A percentile compares a stretch with the other conserved stretches of the same genome.
These are phyloP conservation scores for Calosoma granatense DNA, from an alignment of 1,140 invertebrate genomes.

Conservation along the genomic window DNA sequence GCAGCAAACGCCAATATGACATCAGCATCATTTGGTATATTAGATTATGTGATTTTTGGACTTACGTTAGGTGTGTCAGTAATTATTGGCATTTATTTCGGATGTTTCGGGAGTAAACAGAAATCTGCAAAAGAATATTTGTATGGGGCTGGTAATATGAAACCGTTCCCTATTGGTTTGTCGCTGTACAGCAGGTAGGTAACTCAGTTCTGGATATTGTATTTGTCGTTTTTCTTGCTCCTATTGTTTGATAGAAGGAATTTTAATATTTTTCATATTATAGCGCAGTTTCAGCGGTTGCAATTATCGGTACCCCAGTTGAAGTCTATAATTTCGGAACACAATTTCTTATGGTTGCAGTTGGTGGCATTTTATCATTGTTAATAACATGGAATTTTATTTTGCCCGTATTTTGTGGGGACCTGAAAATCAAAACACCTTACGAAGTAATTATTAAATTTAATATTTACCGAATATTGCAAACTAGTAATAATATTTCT, in stretches of 20 bases:
- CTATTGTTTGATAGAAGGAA: too few species aligned
- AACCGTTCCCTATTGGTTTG: slow-evolving; percentile 52
- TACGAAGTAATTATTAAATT: slow-evolving; percentile 1
- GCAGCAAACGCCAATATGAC: too few species aligned
- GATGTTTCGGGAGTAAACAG: slow-evolving; percentile 59
- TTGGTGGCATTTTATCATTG: neutral
- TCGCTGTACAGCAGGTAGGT: neutral
- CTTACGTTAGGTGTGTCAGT: slow-evolving; percentile 53
- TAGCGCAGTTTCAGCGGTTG: neutral
- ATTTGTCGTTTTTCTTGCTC: too few species aligned
- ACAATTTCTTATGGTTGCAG: neutral
- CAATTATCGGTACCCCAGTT: neutral
- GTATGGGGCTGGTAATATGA: slow-evolving; percentile 68
- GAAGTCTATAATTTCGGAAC: neutral
- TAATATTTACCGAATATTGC: too few species aligned
- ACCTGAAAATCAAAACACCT: neutral
- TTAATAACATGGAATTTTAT: neutral
- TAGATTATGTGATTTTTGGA: slow-evolving; percentile 55
- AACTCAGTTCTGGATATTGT: neutral
- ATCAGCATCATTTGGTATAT: neutral
- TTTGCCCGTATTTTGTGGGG: neutral
- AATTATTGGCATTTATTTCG: slow-evolving; percentile 68
- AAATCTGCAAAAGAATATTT: slow-evolving; percentile 65
- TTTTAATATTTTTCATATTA: too few species aligned
- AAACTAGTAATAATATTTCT: slow-evolving; percentile 31